These are phyloP conservation scores for Lepeophtheirus salmonis DNA, from an alignment of 1,140 invertebrate genomes.

Conservation along the genomic window DNA sequence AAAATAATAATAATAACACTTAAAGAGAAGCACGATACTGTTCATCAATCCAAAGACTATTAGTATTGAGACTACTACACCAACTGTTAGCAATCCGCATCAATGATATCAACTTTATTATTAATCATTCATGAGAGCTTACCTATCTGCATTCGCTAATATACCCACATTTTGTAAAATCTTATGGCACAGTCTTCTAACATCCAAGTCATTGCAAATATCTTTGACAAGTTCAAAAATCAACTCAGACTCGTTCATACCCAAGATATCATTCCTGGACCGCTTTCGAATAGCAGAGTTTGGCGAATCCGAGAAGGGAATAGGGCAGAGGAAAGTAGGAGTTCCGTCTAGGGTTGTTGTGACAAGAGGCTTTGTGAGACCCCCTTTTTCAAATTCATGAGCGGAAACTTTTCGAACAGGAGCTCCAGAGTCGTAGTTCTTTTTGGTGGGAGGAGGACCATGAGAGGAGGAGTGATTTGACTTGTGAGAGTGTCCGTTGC, in stretches of 20 bases:
- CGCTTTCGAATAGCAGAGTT: constrained; percentile 40
- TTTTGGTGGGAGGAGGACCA: not conserved
- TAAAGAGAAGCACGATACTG: no score
- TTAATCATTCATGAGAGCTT: not conserved
- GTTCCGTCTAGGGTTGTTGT: constrained; percentile 68
- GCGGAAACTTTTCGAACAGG: constrained; percentile 87
- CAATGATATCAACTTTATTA: not conserved
- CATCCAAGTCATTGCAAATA: constrained; percentile 85
- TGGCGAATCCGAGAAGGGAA: constrained; percentile 20
- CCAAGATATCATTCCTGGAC: constrained; percentile 58
- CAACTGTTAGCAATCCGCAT: not conserved
- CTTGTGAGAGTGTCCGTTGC: constrained; percentile 30
- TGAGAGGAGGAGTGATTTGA: not conserved
- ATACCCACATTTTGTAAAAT: constrained; percentile 87
- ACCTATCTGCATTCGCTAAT: constrained; percentile 64
- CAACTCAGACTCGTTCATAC: constrained; percentile 76
- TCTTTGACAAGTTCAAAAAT: constrained; percentile 91
- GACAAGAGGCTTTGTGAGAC: constrained; percentile 70
- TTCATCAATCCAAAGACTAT: no score
- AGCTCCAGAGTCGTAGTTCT: constrained; percentile 36
- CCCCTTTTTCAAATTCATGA: constrained; percentile 80
- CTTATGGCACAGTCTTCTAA: constrained; percentile 79
- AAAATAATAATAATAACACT: not conserved
- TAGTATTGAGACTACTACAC: not conserved
- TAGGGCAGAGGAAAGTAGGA: constrained; percentile 53